These are phyloP conservation scores for Clivina fossor DNA, from an alignment of 2,888 invertebrate genomes.

Conservation along the genomic window DNA sequence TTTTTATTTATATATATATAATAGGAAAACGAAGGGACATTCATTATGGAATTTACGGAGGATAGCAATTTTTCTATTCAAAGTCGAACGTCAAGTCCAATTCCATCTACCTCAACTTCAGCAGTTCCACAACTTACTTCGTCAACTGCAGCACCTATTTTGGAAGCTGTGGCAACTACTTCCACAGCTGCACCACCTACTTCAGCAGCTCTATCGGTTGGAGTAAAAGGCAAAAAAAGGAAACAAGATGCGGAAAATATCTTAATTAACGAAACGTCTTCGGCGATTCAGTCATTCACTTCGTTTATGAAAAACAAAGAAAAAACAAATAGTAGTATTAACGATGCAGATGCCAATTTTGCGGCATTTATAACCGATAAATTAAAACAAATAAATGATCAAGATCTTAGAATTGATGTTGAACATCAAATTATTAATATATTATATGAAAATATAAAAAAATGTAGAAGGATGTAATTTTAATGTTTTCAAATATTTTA, in stretches of 20 bases:
- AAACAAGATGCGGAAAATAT: constrained; percentile 4
- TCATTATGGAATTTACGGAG: constrained; percentile 4
- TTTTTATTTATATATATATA: background rate
- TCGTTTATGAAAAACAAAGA: constrained; percentile 2
- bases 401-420: background rate
- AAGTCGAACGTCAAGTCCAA: background rate
- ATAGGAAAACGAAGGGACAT: constrained; percentile 9
- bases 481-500: background rate
- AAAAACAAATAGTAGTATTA: background rate
- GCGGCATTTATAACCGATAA: constrained; percentile 3
- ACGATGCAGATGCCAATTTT: background rate
- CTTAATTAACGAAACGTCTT: constrained; percentile 1
- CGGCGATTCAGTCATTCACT: constrained; percentile 2
- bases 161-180: constrained; percentile 3
- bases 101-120: background rate
- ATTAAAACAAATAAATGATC: background rate
- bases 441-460: constrained; percentile 9
- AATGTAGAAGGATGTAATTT: constrained; percentile 3
- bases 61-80: constrained; percentile 1
- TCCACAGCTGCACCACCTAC: background rate
- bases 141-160: background rate
- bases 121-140: background rate
- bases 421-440: constrained; percentile 1
- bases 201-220: too few relatives aligned
- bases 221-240: too few relatives aligned